phyloP scores from a whole-genome alignment of 2,113 vertebrate genomes.

The Indicator indicator region DNA sequence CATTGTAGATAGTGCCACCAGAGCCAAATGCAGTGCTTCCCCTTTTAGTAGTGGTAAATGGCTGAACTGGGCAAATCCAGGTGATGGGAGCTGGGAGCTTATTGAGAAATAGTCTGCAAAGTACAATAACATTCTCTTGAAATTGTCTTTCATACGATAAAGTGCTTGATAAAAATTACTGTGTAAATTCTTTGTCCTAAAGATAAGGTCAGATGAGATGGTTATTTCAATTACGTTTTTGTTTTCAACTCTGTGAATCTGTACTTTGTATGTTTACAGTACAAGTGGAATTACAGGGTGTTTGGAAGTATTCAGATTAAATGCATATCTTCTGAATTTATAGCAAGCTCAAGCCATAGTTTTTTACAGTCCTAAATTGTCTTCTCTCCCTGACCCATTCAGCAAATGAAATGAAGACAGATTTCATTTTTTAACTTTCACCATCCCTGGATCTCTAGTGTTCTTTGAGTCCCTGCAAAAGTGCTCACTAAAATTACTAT shows the following conservation, averaged over 20 bases:
- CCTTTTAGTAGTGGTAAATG: neutral
- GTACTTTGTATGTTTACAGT: neutral
- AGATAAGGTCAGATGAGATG: conserved; percentile 25
- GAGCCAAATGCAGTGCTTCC: neutral
- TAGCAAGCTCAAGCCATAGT: neutral
- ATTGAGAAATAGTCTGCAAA: neutral
- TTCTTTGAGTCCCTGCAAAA: neutral
- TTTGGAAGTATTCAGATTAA: neutral
- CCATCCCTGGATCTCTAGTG: neutral
- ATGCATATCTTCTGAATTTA: neutral
- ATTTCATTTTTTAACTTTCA: neutral
- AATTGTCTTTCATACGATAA: neutral
- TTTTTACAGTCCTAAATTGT: neutral
- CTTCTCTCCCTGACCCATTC: neutral
- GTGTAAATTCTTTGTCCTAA: conserved; percentile 6
- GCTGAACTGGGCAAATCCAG: neutral
- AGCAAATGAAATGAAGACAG: neutral
- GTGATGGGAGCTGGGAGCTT: neutral
- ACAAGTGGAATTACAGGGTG: neutral
- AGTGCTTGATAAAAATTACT: conserved; percentile 5
- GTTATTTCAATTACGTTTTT: conserved; percentile 41
- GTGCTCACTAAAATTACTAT: neutral
- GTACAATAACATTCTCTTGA: neutral
- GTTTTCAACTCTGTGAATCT: conserved; percentile 1
- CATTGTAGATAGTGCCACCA: neutral